These are phyloP conservation scores for Polia nebulosa DNA, from an alignment of 2,888 invertebrate genomes.

Conservation along the genomic window DNA sequence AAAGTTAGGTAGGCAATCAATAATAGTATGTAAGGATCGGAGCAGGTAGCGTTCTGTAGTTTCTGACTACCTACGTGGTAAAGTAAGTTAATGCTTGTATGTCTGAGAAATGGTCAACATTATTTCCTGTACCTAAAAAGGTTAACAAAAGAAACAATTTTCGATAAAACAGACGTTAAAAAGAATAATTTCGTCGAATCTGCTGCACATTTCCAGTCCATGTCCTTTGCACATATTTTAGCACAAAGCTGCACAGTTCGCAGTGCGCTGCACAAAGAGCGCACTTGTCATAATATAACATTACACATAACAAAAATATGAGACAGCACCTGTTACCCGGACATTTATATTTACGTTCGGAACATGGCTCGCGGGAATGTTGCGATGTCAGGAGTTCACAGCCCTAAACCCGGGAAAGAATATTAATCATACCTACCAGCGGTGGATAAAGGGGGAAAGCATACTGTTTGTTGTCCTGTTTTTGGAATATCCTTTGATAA, in stretches of 20 bases:
- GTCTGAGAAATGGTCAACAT: too few species aligned
- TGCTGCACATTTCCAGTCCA: slow-evolving; percentile 12
- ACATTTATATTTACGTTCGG: slow-evolving; percentile 51
- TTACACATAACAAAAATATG: slow-evolving; percentile 50
- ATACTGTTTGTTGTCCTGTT: slow-evolving; percentile 20
- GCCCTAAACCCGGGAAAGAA: slow-evolving; percentile 44
- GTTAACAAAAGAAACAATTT: background rate
- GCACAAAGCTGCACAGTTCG: slow-evolving; percentile 10
- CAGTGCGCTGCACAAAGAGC: slow-evolving; percentile 23
- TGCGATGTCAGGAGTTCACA: slow-evolving; percentile 39
- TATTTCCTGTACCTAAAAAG: background rate
- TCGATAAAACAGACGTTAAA: background rate
- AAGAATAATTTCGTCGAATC: background rate
- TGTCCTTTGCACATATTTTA: slow-evolving; percentile 28
- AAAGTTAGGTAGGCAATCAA: too few species aligned
- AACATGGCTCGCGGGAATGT: slow-evolving; percentile 30
- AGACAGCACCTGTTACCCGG: slow-evolving; percentile 47
- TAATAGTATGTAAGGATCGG: too few species aligned
- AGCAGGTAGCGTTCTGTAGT: background rate
- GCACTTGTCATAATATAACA: slow-evolving; percentile 38
- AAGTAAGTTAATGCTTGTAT: too few species aligned
- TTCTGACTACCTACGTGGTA: too few species aligned
- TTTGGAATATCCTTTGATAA: slow-evolving; percentile 6
- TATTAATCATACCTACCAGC: slow-evolving; percentile 46
- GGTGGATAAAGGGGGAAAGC: slow-evolving; percentile 15